Evolutionary conservation across 1,140 invertebrate genomes (phyloP), one percentile per base, ranked within the genome.

Genomic region (Sycobia sp.): DNA sequence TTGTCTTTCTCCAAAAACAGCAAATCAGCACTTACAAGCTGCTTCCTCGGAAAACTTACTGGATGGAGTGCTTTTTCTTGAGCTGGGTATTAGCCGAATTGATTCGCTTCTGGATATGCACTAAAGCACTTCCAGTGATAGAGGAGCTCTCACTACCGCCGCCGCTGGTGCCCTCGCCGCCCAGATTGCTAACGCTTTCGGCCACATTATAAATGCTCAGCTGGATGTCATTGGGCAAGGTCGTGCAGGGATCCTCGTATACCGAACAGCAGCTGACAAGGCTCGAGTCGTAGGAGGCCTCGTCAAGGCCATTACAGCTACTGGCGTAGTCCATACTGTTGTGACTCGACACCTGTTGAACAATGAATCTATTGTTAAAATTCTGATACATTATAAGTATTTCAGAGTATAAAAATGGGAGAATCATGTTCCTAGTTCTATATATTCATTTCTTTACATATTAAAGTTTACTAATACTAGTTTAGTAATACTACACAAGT

Each of bases 101-200:
- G 63, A 23, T n/a, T n/a, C 46, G 39, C 53, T 47, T 71, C 43
- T 38, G 68, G 27, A 74, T 53, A 54, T 68, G 63, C 39, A 70
- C 71, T 2, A 77, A 76, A 1, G 78, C 74, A 63, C 79, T 82
- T 4, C 85, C 84, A 9, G 85, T 80, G 27, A 90, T 75, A 0
- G 89, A 90, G 0, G 89, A 90, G 73, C 89, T 90, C 71, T 91
- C 90, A 66, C 89, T 91, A 18, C 90, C 89, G 62, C 88, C 86
- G 63, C 89, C 88, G 68, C 87, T 88, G 20, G 86, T 86, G 11
- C 85, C 83, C 63, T 87, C 85, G 3, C 82, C 83, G 18, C 76
- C 90, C 64, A 88, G 90, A 14, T 90, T 89, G 62, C 88, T 84
- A 60, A 88, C 86, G 67, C 86, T 88, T 13, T 85, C 86, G 13